Conservation (phyloP, 2,888 invertebrate genomes). For the Sicus ferrugineus region DNA sequence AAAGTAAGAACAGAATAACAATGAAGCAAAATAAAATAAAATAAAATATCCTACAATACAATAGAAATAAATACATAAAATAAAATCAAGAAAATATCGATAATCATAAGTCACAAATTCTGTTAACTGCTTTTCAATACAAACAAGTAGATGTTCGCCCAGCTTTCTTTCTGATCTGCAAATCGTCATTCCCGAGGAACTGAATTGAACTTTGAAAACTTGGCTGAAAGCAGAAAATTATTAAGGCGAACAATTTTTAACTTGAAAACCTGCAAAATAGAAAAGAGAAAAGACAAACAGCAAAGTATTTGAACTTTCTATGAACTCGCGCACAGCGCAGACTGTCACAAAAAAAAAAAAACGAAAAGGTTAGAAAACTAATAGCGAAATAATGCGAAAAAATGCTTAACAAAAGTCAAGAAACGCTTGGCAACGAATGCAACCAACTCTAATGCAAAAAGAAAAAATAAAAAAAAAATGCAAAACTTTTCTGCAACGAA, state of each 20-base stretch:
- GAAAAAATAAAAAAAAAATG: background rate
- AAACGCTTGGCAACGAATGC: conserved; percentile 15
- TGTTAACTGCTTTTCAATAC: no score
- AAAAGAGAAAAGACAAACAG: background rate
- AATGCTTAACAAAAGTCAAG: background rate
- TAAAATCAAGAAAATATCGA: no score
- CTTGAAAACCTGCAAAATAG: background rate
- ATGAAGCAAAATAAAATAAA: no score
- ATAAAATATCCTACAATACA: no score
- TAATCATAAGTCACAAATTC: no score
- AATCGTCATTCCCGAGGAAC: conserved; percentile 17
- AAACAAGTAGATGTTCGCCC: no score
- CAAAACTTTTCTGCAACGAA: conserved; percentile 2
- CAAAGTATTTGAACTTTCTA: conserved; percentile 15
- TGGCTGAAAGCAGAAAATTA: background rate
- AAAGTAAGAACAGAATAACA: no score
- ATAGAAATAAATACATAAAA: no score
- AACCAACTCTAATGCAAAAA: background rate
- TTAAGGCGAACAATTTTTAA: no score
- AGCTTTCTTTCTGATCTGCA: background rate
- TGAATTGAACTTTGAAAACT: conserved; percentile 18
- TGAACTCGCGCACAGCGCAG: conserved; percentile 9
- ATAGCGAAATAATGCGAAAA: background rate
- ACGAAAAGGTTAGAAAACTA: background rate
- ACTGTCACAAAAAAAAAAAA: conserved; percentile 1